Percentiles rank a stretch among this genome's conserved stretches.
Evolutionary conservation across 2,113 vertebrate genomes (phyloP).

Genomic region (Myxocyprinus asiaticus): DNA sequence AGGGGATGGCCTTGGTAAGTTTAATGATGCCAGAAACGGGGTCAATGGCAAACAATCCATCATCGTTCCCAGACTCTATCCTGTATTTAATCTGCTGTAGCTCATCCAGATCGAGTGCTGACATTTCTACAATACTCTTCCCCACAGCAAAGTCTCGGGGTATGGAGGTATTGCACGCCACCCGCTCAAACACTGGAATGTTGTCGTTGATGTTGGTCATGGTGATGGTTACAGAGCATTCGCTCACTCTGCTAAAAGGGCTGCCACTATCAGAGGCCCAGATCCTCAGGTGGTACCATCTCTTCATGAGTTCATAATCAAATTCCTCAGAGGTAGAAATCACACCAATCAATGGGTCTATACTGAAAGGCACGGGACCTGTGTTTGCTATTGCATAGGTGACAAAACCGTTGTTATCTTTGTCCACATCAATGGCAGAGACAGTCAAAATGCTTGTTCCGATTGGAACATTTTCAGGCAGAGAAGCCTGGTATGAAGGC

Average conservation of each 20-base stretch:
- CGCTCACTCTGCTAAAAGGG: slow-evolving; percentile 85
- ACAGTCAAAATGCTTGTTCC: slow-evolving; percentile 86
- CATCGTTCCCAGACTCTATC: slow-evolving; percentile 87
- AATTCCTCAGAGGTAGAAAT: slow-evolving; percentile 85
- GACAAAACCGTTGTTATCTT: slow-evolving; percentile 84
- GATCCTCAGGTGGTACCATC: slow-evolving; percentile 85
- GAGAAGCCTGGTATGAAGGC: slow-evolving; percentile 76
- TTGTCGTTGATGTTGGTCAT: slow-evolving; percentile 95
- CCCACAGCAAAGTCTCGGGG: slow-evolving; percentile 78
- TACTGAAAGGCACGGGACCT: slow-evolving; percentile 80
- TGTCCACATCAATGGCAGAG: slow-evolving; percentile 81
- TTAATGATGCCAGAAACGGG: slow-evolving; percentile 81
- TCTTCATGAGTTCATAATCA: slow-evolving; percentile 93
- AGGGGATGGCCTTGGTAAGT: slow-evolving; percentile 76
- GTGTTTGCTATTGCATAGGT: slow-evolving; percentile 83
- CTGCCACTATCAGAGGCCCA: slow-evolving; percentile 93
- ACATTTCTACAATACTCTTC: slow-evolving; percentile 75
- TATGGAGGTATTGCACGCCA: slow-evolving; percentile 86
- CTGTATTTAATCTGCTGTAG: slow-evolving; percentile 85
- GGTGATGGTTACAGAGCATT: slow-evolving; percentile 84
- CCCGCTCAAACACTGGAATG: slow-evolving; percentile 86
- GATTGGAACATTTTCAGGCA: slow-evolving; percentile 87
- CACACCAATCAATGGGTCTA: slow-evolving; percentile 85
- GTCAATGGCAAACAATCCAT: slow-evolving; percentile 82
- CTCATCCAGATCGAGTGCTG: slow-evolving; percentile 91